Evolutionary conservation across 1,140 invertebrate species (phyloP).

Genomic region (Chironomus striatipennis): DNA sequence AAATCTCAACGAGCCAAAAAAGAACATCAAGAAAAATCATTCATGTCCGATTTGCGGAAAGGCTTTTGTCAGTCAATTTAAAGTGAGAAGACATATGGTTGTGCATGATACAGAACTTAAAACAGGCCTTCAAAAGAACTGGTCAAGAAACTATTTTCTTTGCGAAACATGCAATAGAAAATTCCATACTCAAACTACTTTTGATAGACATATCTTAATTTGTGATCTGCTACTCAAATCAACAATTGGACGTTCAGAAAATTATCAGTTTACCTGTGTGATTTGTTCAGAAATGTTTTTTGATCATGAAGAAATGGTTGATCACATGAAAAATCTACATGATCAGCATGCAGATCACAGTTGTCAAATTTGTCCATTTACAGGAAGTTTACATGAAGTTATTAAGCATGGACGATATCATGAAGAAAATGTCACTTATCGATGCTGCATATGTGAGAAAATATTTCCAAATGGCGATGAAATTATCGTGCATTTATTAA

Average conservation of each 20-base stretch:
- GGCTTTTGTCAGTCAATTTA: not conserved
- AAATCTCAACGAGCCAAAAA: not conserved
- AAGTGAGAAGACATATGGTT: slow-evolving; percentile 1
- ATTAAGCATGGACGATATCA: slow-evolving; percentile 16
- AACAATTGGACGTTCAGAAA: not conserved
- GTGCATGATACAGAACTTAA: slow-evolving; percentile 17
- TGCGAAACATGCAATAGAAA: not conserved
- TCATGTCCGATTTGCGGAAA: not conserved
- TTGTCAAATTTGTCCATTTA: not conserved
- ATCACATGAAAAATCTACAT: slow-evolving; percentile 13
- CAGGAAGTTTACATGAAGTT: not conserved
- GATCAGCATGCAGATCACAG: not conserved
- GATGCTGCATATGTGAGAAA: not conserved
- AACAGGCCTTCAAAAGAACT: not conserved
- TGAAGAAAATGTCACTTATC: not conserved
- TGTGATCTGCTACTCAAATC: not conserved
- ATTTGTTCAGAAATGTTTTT: not conserved
- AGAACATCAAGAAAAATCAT: slow-evolving; percentile 1
- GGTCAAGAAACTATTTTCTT: not conserved
- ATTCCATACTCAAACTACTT: slow-evolving; percentile 3
- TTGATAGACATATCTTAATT: not conserved
- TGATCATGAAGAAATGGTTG: not conserved
- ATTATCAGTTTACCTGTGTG: not conserved
- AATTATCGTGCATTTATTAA: not conserved
- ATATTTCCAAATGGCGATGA: not conserved